These are phyloP conservation scores for Scleropages formosus DNA, from an alignment of 2,797 vertebrate genomes.

Conservation along the genomic window DNA sequence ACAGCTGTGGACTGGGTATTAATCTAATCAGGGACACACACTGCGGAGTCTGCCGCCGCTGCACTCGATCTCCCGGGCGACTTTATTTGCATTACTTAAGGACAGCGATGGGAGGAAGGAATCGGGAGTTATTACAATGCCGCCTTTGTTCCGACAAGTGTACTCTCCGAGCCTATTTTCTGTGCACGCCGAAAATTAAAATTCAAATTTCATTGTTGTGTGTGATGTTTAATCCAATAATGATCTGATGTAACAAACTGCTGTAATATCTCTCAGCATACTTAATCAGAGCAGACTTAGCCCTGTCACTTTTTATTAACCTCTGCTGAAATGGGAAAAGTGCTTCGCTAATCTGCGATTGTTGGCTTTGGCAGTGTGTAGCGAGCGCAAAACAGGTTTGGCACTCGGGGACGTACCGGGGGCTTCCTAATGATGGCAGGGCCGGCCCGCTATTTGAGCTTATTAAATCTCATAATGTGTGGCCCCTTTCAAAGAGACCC, in stretches of 20 bases:
- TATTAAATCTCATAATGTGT: constrained; percentile 70
- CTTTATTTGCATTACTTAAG: constrained; percentile 31
- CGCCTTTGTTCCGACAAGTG: constrained; percentile 65
- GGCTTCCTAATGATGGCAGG: constrained; percentile 74
- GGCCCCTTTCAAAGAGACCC: constrained; percentile 57
- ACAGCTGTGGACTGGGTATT: background rate
- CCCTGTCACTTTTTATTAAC: constrained; percentile 99
- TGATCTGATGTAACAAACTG: constrained; percentile 88
- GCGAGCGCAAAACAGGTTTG: constrained; percentile 81
- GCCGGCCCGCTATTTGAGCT: constrained; percentile 70
- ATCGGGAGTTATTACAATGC: constrained; percentile 57
- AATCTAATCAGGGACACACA: constrained; percentile 21
- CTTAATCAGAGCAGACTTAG: constrained; percentile 97
- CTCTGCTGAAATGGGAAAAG: constrained; percentile 95
- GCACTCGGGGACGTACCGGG: constrained; percentile 72
- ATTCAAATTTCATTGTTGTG: constrained; percentile 93
- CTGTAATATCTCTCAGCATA: constrained; percentile 92
- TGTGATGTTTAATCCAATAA: constrained; percentile 95
- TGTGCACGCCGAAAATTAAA: constrained; percentile 76
- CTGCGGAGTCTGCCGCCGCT: background rate
- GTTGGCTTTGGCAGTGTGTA: constrained; percentile 88
- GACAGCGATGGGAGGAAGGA: constrained; percentile 33
- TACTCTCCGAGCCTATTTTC: constrained; percentile 59
- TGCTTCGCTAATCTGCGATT: constrained; percentile 91
- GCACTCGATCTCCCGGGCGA: background rate